Evolutionary conservation across 1,140 invertebrate genomes (phyloP), one percentile per base, ranked within the genome.

Genomic region (Drosophila tani): DNA sequence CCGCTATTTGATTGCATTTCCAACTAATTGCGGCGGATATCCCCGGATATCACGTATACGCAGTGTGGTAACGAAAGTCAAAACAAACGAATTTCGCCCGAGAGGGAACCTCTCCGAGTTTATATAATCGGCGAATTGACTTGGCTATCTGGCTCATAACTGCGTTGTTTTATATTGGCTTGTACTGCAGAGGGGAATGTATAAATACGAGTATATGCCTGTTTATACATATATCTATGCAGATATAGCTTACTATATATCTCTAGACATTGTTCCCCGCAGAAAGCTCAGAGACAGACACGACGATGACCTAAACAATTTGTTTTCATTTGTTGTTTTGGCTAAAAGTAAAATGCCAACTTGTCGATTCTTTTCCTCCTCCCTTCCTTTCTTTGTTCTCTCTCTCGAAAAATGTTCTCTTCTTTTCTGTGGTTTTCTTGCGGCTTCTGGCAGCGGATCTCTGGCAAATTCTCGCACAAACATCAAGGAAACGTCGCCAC

Each of bases 341-440:
- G 63, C 66, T 82, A 74, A 82, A 90, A 91, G 81, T 91, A 82
- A 82, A 91, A 86, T 91, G 86, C 87, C 86, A 91, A 91, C 68
- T 74, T 74, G 68, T 73, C 53, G 68, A 84, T 87, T 71, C 57
- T 67, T 63, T 68, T 32, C 53, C 64, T 63, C 19, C 51, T 55
- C 51, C 4, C 32, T 40, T 19, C 38, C 19, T 55, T 55, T 63
- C 19, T 38, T 51, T 46, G 19, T 21, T 14, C 53, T 38, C 14
- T 56, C 14, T 24, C 75, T 24, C 21, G 3, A 21, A 21, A 21
- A 21, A 57, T 74, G 73, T 35, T 60, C 62, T 63, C 53, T 40
- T 8, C 32, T 19, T 41, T 49, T 64, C 19, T 41, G 29, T 47
- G 12, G 58, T 21, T 50, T 58, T 60, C 35, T 43, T 29, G 65